phyloP scores from a whole-genome alignment of 2,113 vertebrate genomes.

The Hiodon tergisus region DNA sequence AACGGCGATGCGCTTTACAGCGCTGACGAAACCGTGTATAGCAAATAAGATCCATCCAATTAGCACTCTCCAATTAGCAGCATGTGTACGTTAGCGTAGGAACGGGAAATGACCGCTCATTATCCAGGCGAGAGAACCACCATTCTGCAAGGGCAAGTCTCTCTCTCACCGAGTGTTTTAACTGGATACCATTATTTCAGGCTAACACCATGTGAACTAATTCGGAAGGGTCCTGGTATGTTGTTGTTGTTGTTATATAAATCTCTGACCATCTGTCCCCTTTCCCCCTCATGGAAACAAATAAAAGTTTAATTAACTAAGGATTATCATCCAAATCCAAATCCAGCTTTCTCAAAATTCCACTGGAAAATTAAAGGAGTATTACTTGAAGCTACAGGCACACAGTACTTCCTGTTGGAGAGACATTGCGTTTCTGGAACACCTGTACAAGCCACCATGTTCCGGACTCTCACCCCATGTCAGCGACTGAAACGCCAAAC shows the following conservation, averaged over 20 bases:
- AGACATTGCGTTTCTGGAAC: background rate
- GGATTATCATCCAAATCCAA: slow-evolving; percentile 45
- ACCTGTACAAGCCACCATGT: no score
- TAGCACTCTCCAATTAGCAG: no score
- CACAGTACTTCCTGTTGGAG: background rate
- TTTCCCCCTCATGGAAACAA: slow-evolving; percentile 12
- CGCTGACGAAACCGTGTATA: no score
- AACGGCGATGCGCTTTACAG: no score
- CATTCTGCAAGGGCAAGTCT: no score
- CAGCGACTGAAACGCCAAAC: no score
- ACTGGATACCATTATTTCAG: no score
- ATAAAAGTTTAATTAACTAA: slow-evolving; percentile 43
- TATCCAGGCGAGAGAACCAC: no score
- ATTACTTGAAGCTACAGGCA: slow-evolving; percentile 16
- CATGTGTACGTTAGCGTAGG: no score
- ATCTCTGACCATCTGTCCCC: slow-evolving; percentile 36
- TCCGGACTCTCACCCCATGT: background rate
- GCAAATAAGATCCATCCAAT: no score
- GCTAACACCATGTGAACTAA: slow-evolving; percentile 25
- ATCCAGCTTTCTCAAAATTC: slow-evolving; percentile 43
- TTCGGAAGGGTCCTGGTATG: slow-evolving; percentile 22
- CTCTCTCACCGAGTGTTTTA: no score
- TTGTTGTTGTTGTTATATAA: slow-evolving; percentile 40
- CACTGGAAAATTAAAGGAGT: slow-evolving; percentile 28
- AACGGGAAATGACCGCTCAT: no score